These are phyloP conservation scores for Stichopus chloronotus DNA, from an alignment of 35 echinoderm and acorn worm genomes.

Conservation along the genomic window DNA sequence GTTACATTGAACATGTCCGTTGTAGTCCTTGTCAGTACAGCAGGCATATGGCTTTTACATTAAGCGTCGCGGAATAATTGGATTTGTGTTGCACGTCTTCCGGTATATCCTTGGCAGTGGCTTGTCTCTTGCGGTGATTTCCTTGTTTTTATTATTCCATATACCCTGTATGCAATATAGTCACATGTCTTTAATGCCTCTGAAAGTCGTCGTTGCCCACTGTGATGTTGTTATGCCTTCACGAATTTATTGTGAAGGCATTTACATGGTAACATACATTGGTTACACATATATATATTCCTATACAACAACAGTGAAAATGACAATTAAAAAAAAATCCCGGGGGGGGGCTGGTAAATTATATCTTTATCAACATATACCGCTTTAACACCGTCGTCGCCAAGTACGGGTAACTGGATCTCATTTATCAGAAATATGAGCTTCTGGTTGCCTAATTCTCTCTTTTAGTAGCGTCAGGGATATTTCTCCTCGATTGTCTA, in stretches of 20 bases:
- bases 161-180: no score
- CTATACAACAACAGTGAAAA: no score
- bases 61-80: neutral
- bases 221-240: no score
- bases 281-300: no score
- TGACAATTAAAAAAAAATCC: no score
- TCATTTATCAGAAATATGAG: slow-evolving; percentile 5
- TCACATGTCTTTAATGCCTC: no score
- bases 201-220: no score
- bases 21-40: neutral
- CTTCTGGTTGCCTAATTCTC: neutral
- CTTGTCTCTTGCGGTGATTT: neutral
- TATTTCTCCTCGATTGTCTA: neutral
- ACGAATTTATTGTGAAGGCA: no score
- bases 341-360: no score
- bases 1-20: neutral
- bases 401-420: neutral
- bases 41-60: neutral
- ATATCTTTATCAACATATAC: neutral
- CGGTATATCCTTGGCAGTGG: neutral
- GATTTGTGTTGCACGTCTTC: neutral
- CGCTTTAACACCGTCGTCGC: neutral
- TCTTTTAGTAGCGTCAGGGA: neutral
- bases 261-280: no score
- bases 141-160: neutral